phyloP scores from a whole-genome alignment of 2,888 invertebrate genomes.

The Parapristionchus giblindavisi region DNA sequence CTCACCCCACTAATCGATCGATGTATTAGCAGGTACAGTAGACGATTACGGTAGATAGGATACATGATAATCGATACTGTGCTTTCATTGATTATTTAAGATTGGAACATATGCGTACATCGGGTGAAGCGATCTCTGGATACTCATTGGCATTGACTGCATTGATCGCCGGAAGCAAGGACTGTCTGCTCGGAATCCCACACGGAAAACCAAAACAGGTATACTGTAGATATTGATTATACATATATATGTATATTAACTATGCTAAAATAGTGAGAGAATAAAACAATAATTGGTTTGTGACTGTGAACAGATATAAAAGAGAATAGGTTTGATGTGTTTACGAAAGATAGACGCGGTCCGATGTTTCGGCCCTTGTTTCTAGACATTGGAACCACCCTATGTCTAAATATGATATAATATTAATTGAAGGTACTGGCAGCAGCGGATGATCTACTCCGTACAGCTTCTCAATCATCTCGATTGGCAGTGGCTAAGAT shows the following conservation, averaged over 20 bases:
- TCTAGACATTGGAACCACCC: too few relatives aligned
- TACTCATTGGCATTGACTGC: conserved; percentile 93
- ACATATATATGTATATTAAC: too few relatives aligned
- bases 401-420: too few relatives aligned
- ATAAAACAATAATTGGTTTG: too few relatives aligned
- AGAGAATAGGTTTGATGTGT: too few relatives aligned
- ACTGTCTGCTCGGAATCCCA: conserved; percentile 91
- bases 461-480: conserved; percentile 96
- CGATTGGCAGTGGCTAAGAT: conserved; percentile 91
- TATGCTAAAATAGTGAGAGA: too few relatives aligned
- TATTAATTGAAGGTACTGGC: conserved; percentile 81
- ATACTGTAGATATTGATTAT: too few relatives aligned
- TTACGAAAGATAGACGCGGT: too few relatives aligned
- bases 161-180: conserved; percentile 85
- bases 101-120: conserved; percentile 87
- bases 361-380: too few relatives aligned
- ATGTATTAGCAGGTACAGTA: conserved; percentile 59
- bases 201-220: conserved; percentile 92
- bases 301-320: too few relatives aligned
- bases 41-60: not conserved
- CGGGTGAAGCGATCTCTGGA: conserved; percentile 79
- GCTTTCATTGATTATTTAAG: conserved; percentile 71
- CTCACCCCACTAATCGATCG: conserved; percentile 89
- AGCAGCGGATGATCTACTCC: conserved; percentile 91
- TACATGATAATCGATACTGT: not conserved